phyloP scores from a whole-genome alignment of 2,888 invertebrate species.

The Machimus atricapillus region DNA sequence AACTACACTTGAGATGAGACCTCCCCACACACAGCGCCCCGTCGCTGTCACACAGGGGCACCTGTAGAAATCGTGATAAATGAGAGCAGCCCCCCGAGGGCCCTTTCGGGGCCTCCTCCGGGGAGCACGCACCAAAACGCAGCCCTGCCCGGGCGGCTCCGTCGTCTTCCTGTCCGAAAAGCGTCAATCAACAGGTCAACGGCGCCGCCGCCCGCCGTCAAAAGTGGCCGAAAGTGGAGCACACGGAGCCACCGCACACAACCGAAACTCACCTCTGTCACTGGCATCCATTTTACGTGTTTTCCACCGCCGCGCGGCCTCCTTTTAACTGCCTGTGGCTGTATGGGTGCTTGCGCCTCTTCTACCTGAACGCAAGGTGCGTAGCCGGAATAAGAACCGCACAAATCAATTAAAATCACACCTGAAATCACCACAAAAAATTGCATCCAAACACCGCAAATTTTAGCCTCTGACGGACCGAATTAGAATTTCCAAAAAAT shows the following conservation, averaged over 20 bases:
- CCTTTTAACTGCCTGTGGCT: not conserved
- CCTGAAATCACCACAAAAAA: not conserved
- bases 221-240: not conserved
- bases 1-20: not conserved
- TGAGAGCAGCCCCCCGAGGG: not conserved
- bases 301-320: not conserved
- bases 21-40: not conserved
- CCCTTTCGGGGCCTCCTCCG: not conserved
- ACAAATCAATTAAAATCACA: not conserved
- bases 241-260: not conserved
- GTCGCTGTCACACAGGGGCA: not conserved
- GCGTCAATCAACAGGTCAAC: not conserved
- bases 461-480: not conserved
- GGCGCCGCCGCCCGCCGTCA: not conserved
- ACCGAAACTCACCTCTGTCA: constrained; percentile 34
- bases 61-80: not conserved
- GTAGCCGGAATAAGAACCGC: not conserved
- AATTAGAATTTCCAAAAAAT: constrained; percentile 26
- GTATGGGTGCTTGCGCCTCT: not conserved
- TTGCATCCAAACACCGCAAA: not conserved
- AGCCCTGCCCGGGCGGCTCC: not conserved
- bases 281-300: constrained; percentile 33
- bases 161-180: not conserved
- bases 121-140: not conserved
- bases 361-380: not conserved